phyloP scores from a whole-genome alignment of 35 echinoderm and acorn worm species.

The Diadema setosum region DNA sequence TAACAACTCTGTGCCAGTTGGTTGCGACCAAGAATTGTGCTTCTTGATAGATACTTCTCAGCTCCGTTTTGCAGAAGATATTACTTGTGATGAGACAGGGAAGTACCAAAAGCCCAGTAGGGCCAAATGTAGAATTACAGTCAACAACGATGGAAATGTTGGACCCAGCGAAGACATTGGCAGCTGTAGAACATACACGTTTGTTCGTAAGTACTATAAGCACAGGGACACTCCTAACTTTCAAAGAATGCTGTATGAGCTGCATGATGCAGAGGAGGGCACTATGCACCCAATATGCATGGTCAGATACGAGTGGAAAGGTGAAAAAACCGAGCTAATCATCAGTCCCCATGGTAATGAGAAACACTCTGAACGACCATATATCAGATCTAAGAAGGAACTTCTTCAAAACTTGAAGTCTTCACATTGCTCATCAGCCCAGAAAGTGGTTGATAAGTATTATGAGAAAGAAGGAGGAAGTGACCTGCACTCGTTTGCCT shows the following conservation, averaged over 20 bases:
- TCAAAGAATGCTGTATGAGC: not conserved
- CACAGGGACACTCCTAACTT: not conserved
- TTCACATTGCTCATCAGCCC: conserved; percentile 7
- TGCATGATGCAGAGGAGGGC: not conserved
- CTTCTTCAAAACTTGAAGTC: no score
- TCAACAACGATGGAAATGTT: not conserved
- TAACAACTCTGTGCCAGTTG: conserved; percentile 16
- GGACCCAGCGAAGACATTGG: not conserved
- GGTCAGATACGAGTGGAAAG: no score
- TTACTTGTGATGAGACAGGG: conserved; percentile 11
- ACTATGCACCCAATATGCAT: no score
- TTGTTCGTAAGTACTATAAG: not conserved
- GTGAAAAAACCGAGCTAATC: no score
- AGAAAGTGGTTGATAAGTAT: conserved; percentile 1
- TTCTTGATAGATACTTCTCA: conserved; percentile 28
- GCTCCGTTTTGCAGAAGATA: conserved; percentile 8
- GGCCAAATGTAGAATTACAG: not conserved
- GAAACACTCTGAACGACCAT: no score
- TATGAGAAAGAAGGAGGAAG: conserved; percentile 12
- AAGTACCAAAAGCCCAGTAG: conserved; percentile 8
- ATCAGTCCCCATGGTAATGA: no score
- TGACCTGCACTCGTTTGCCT: not conserved
- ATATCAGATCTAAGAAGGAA: no score
- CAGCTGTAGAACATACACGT: not conserved
- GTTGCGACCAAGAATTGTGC: conserved; percentile 17